phyloP scores from a whole-genome alignment of 1,140 invertebrate genomes.

The Campodea augens region DNA sequence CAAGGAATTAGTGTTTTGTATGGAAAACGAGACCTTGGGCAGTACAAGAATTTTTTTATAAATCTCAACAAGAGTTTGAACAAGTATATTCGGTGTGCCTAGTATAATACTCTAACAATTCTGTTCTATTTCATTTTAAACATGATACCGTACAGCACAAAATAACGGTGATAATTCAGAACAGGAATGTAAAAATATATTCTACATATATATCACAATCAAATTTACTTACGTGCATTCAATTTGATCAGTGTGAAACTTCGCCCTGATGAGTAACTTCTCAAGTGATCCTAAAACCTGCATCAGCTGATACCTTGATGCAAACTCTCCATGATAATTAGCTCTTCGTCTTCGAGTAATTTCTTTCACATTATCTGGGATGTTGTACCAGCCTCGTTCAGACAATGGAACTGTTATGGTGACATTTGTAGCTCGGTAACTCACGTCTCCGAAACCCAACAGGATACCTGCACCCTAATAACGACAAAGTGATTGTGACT shows the following conservation, averaged over 20 bases:
- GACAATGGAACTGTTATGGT: constrained; percentile 38
- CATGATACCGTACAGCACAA: no score
- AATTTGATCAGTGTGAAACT: constrained; percentile 85
- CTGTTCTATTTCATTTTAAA: no score
- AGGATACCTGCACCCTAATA: constrained; percentile 30
- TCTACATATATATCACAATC: background rate
- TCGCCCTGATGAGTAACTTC: constrained; percentile 64
- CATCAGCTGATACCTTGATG: constrained; percentile 59
- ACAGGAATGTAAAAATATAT: no score
- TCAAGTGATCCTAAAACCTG: constrained; percentile 60
- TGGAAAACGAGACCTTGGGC: no score
- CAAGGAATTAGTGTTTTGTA: no score
- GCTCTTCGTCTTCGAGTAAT: constrained; percentile 32
- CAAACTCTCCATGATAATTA: constrained; percentile 38
- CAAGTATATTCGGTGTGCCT: no score
- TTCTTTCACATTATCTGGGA: constrained; percentile 36
- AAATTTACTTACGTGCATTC: constrained; percentile 42
- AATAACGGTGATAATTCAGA: no score
- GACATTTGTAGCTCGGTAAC: constrained; percentile 33
- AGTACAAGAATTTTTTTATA: no score
- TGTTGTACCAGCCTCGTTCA: constrained; percentile 52
- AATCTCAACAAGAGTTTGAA: no score
- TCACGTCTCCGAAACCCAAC: constrained; percentile 47
- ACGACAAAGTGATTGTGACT: no score
- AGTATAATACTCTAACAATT: no score